These are phyloP conservation scores for Piscicola geometra DNA, from an alignment of 2,888 invertebrate species.

Conservation along the genomic window DNA sequence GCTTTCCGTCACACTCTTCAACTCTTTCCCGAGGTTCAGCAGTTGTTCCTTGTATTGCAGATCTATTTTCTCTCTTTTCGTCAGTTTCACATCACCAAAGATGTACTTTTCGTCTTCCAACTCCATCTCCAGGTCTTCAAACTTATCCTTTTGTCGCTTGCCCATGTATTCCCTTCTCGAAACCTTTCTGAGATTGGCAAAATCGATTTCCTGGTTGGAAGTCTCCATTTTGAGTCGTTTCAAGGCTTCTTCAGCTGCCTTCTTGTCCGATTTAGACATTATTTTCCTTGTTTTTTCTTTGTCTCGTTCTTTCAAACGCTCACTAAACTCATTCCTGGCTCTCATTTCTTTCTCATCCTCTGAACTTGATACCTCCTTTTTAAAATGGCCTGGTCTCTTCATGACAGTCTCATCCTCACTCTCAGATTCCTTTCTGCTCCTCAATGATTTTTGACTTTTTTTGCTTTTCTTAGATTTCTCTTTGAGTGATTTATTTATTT, in stretches of 20 bases:
- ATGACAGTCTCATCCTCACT: slow-evolving; percentile 36
- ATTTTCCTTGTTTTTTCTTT: slow-evolving; percentile 77
- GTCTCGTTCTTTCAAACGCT: slow-evolving; percentile 80
- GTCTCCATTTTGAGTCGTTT: slow-evolving; percentile 81
- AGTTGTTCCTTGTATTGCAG: slow-evolving; percentile 84
- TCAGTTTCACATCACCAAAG: slow-evolving; percentile 79
- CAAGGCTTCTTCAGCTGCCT: slow-evolving; percentile 70
- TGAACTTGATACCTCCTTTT: slow-evolving; percentile 12
- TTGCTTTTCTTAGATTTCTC: slow-evolving; percentile 20
- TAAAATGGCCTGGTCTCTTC: neutral
- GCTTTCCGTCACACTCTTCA: slow-evolving; percentile 86
- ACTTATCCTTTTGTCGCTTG: slow-evolving; percentile 92
- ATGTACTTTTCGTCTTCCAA: slow-evolving; percentile 92
- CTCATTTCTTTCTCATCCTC: slow-evolving; percentile 58
- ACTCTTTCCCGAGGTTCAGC: slow-evolving; percentile 83
- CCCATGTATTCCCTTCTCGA: slow-evolving; percentile 88
- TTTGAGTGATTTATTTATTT: slow-evolving; percentile 35
- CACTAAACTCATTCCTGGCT: slow-evolving; percentile 89
- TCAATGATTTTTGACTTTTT: slow-evolving; percentile 26
- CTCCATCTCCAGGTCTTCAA: slow-evolving; percentile 87
- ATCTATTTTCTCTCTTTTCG: slow-evolving; percentile 76
- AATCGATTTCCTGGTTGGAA: slow-evolving; percentile 76
- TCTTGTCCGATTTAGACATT: slow-evolving; percentile 58
- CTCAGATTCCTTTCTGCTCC: slow-evolving; percentile 13
- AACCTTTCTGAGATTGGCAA: slow-evolving; percentile 81